Evolutionary conservation across 2,888 invertebrate genomes (phyloP).

Genomic region (Lasioglossum pauxillum): DNA sequence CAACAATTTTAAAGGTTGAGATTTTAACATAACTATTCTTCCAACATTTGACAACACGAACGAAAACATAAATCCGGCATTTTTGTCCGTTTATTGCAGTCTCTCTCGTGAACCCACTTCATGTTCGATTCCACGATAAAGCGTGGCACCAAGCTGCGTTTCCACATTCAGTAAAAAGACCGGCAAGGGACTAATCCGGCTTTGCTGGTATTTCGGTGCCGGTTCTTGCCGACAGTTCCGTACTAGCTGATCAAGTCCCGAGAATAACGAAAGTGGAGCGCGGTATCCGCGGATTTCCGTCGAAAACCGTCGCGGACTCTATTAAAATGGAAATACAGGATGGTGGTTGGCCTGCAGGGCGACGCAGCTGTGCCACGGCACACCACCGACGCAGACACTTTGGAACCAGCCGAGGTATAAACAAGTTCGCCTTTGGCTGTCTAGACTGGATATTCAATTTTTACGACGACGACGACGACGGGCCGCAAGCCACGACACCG

Average conservation of each 20-base stretch:
- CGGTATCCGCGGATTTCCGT: neutral
- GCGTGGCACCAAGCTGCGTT: neutral
- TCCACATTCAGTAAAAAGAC: neutral
- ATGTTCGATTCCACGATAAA: neutral
- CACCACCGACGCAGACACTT: neutral
- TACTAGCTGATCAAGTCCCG: neutral
- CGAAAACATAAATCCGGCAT: too few species aligned
- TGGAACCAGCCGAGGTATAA: neutral
- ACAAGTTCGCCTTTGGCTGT: slow-evolving; percentile 30
- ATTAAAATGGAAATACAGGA: neutral
- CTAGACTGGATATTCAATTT: slow-evolving; percentile 44
- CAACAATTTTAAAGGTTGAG: too few species aligned
- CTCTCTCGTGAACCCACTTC: neutral
- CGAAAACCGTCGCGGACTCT: neutral
- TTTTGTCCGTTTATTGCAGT: neutral
- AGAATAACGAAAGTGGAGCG: neutral
- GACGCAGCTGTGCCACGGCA: neutral
- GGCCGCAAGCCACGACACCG: neutral
- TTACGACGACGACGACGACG: slow-evolving; percentile 4
- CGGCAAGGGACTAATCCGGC: neutral
- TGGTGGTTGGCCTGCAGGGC: neutral
- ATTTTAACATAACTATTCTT: too few species aligned
- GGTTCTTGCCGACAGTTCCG: neutral
- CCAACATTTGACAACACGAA: too few species aligned
- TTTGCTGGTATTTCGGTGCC: neutral